phyloP scores from a whole-genome alignment of 2,888 invertebrate species.

The Periphyllus acericola region DNA sequence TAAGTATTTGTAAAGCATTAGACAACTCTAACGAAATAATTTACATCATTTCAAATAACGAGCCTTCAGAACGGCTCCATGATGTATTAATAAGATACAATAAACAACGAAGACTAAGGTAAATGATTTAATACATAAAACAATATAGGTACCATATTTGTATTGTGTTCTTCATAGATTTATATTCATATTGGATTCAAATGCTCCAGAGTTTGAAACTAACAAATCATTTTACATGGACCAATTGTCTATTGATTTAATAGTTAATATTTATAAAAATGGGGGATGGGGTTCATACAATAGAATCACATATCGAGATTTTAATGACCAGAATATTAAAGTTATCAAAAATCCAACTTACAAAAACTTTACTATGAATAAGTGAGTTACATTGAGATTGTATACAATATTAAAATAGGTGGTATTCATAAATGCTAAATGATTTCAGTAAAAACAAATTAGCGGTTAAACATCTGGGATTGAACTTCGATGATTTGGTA shows the following conservation, averaged over 20 bases:
- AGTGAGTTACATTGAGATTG: not conserved
- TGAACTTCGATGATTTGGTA: not conserved
- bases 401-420: too few relatives aligned
- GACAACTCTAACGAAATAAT: not conserved
- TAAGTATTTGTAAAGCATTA: not conserved
- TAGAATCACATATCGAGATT: not conserved
- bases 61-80: not conserved
- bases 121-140: too few relatives aligned
- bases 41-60: not conserved
- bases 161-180: not conserved
- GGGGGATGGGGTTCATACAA: not conserved
- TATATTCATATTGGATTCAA: not conserved
- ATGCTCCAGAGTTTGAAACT: not conserved
- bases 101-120: not conserved
- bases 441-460: not conserved
- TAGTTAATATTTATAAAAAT: constrained; percentile 17
- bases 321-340: not conserved
- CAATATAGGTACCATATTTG: too few relatives aligned
- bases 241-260: not conserved
- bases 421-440: not conserved
- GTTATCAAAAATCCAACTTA: not conserved
- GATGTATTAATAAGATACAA: not conserved
- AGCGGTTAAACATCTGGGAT: not conserved
- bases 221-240: constrained; percentile 19
- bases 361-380: not conserved